A percentile compares a stretch with the other conserved stretches of the same genome.
These are phyloP conservation scores for Coregonus clupeaformis DNA, from an alignment of 2,113 vertebrate genomes.

Conservation along the genomic window DNA sequence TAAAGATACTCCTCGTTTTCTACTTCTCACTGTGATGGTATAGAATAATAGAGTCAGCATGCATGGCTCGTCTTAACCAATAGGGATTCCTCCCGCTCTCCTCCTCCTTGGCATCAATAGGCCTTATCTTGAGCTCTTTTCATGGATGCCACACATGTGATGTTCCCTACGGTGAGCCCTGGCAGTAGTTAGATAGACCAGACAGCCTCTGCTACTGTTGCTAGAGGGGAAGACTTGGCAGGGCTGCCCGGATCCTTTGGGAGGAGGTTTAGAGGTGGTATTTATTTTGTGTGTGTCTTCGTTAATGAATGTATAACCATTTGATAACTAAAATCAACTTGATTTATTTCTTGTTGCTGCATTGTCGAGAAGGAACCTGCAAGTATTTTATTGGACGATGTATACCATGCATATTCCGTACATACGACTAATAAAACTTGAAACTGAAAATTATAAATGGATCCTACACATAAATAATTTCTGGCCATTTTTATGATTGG, in stretches of 20 bases:
- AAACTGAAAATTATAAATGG: background rate
- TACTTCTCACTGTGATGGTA: conserved; percentile 4
- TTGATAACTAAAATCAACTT: background rate
- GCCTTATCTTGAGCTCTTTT: conserved; percentile 26
- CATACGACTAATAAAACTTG: no score
- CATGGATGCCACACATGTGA: conserved; percentile 36
- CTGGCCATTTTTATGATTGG: no score
- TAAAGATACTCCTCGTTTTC: background rate
- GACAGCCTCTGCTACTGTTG: conserved; percentile 4
- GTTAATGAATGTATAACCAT: background rate
- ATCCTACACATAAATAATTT: background rate
- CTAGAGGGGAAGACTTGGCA: conserved; percentile 21
- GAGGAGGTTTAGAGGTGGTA: conserved; percentile 13
- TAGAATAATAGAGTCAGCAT: conserved; percentile 23
- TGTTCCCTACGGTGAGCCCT: conserved; percentile 39
- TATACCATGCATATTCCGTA: no score
- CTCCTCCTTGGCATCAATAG: conserved; percentile 2
- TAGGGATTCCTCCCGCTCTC: conserved; percentile 23
- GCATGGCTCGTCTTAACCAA: conserved; percentile 32
- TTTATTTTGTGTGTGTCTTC: background rate
- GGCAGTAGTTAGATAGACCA: conserved; percentile 32
- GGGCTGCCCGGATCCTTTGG: conserved; percentile 38
- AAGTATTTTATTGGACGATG: no score
- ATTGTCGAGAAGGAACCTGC: no score
- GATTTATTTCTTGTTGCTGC: no score